These are phyloP conservation scores for Baccha elongata DNA, from an alignment of 2,888 invertebrate genomes.

Conservation along the genomic window DNA sequence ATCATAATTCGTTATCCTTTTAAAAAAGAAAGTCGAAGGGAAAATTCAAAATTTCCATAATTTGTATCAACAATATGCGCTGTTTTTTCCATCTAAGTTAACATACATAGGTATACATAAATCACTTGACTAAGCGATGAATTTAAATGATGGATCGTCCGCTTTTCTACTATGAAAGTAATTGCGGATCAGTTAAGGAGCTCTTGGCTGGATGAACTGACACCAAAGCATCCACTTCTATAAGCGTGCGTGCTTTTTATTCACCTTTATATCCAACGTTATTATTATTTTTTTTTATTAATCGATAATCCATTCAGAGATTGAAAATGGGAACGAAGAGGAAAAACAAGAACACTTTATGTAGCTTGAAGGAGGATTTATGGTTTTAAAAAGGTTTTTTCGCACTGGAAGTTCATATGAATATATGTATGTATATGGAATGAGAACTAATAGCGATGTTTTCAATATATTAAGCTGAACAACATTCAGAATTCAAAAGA, in stretches of 20 bases:
- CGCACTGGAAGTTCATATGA: not conserved
- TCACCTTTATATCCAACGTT: not conserved
- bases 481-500: too few species aligned
- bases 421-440: not conserved
- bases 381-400: constrained; percentile 6
- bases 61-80: constrained; percentile 7
- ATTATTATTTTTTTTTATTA: not conserved
- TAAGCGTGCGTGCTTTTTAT: not conserved
- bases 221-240: not conserved
- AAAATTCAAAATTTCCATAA: constrained; percentile 9
- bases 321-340: not conserved
- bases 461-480: too few species aligned
- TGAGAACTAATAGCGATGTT: not conserved
- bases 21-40: not conserved
- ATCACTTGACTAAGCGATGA: constrained; percentile 20
- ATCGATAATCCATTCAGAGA: constrained; percentile 30
- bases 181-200: constrained; percentile 24
- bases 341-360: not conserved
- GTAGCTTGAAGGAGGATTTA: constrained; percentile 5
- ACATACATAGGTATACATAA: not conserved
- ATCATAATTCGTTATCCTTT: not conserved
- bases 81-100: not conserved
- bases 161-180: constrained; percentile 9
- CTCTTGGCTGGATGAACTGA: not conserved
- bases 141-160: constrained; percentile 16